Evolutionary conservation across 2,888 invertebrate genomes (phyloP).

Genomic region (Drosophila neotestacea): DNA sequence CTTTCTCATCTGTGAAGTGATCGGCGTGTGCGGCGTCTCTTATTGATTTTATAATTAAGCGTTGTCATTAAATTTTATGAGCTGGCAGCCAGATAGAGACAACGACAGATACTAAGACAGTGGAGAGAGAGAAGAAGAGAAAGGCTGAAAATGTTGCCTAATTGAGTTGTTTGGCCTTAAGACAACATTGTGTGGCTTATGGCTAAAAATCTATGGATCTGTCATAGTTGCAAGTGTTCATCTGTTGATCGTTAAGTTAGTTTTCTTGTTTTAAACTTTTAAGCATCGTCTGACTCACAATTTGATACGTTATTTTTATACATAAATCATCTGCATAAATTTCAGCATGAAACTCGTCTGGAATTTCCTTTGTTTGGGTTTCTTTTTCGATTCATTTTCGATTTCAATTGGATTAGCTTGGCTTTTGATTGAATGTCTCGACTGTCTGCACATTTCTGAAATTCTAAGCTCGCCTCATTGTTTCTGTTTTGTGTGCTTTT

Average conservation of each 20-base stretch:
- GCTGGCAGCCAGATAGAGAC: conserved; percentile 28
- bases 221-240: conserved; percentile 47
- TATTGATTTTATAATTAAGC: conserved; percentile 83
- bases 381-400: conserved; percentile 27
- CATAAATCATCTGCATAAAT: conserved; percentile 83
- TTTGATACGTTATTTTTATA: conserved; percentile 35
- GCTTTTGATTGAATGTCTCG: conserved; percentile 75
- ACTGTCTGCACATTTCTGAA: conserved; percentile 69
- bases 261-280: conserved; percentile 8
- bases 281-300: conserved; percentile 36
- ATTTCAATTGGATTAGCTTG: conserved; percentile 58
- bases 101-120: not conserved
- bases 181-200: conserved; percentile 44
- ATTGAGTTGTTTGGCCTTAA: conserved; percentile 70
- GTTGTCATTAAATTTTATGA: conserved; percentile 83
- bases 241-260: conserved; percentile 30
- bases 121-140: conserved; percentile 4
- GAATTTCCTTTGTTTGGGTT: conserved; percentile 76
- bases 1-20: conserved; percentile 22
- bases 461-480: conserved; percentile 51
- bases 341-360: conserved; percentile 60
- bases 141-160: conserved; percentile 41
- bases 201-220: conserved; percentile 33
- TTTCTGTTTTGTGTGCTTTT: conserved; percentile 25
- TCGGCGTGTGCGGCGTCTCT: conserved; percentile 79